These are phyloP conservation scores for Andricus curvator DNA, from an alignment of 2,888 invertebrate genomes.

Conservation along the genomic window DNA sequence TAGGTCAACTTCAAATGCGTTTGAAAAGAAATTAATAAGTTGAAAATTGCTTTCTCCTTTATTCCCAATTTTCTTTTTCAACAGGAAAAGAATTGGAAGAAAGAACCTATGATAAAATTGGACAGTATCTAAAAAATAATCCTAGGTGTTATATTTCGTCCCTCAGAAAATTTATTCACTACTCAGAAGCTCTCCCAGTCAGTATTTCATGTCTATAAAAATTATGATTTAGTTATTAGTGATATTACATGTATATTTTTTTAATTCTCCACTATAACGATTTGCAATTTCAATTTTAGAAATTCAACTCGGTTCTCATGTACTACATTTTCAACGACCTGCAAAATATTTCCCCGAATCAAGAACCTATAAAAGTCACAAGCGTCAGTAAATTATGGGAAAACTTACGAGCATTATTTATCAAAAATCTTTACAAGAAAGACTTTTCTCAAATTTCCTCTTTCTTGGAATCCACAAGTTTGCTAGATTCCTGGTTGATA, in stretches of 20 bases:
- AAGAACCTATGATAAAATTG: conserved; percentile 65
- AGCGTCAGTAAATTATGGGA: conserved; percentile 66
- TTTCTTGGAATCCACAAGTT: conserved; percentile 60
- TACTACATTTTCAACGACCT: conserved; percentile 68
- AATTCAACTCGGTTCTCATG: conserved; percentile 58
- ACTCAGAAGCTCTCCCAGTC: conserved; percentile 62
- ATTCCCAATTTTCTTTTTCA: not conserved
- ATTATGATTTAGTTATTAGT: not conserved
- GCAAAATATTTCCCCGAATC: conserved; percentile 45
- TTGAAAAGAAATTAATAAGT: too few relatives aligned
- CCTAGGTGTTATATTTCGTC: conserved; percentile 60
- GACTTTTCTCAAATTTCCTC: conserved; percentile 59
- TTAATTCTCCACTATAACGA: not conserved
- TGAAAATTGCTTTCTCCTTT: too few relatives aligned
- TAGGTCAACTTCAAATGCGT: too few relatives aligned
- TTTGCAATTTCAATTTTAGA: conserved; percentile 30
- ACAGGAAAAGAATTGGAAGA: conserved; percentile 57
- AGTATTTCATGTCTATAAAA: conserved; percentile 44
- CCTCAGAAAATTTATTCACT: conserved; percentile 59
- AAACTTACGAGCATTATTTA: conserved; percentile 58
- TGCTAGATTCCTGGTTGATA: conserved; percentile 61
- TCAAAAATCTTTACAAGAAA: conserved; percentile 46
- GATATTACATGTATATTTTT: not conserved
- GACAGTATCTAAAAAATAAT: conserved; percentile 60
- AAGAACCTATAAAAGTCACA: conserved; percentile 46